Base-by-base conservation (phyloP, 2,888 invertebrate genomes). In the Bhutanitis thaidina region DNA sequence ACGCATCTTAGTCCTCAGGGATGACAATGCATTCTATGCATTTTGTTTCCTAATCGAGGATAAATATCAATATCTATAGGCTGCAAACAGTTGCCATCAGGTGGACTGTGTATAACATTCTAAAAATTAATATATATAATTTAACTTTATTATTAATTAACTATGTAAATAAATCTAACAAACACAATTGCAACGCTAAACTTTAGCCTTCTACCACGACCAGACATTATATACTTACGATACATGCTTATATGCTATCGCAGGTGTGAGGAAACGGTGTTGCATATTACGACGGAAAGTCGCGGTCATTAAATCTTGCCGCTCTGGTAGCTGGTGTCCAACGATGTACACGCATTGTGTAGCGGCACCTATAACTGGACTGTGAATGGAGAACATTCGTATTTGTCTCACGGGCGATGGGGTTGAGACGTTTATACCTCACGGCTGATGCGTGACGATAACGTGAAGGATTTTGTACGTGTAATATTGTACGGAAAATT, bases 351-450 rank as follows among this genome's bases (percentile, higher is more conserved):
- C 68, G 76, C 73, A 78, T 77, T 80, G 78, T 74, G 67, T 87
- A 88, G 84, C 88, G 88, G 87, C 80, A 77, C 74, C 74, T 78
- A 74, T 86, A 88, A 88, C 88, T 84, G 88, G 86, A 84, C 85
- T 86, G 77, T 79, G 81, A 80, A 85, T 80, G 77, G 69, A 62
- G 74, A 65, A 72, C 84, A 85, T 84, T 86, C 80, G 78, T 86
- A 79, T 80, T 81, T 84, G 85, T 85, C 85, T 77, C 64, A 78
- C 80, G 81, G 83, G 83, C 83, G 76, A 64, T 66, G 64, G 54
- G 55, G 47, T 56, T 58, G 27, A 29, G 39, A 15, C 55, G n/a
- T 62, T 65, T 63, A 62, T 7, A 61, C 15, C 27, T 12, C 12
- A 52, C 57, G 56, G 53, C 35, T 20, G 20, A 20, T 20, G 14